phyloP scores from a whole-genome alignment of 2,888 invertebrate genomes.

The Caenorhabditis sinica region DNA sequence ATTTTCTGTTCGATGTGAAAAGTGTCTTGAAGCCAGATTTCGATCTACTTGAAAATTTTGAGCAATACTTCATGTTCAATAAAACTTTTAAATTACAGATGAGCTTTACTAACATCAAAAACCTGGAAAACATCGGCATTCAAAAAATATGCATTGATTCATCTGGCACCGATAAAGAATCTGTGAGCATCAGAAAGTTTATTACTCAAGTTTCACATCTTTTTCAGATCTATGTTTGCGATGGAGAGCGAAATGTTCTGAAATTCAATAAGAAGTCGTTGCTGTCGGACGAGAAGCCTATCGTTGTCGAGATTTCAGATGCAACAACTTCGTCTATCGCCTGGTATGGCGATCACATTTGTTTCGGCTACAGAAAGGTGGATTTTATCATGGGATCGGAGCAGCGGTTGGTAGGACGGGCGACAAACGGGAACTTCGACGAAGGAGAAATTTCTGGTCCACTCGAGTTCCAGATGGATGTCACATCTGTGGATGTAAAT shows the following conservation, averaged over 20 bases:
- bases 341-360: slow-evolving; percentile 48
- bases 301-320: slow-evolving; percentile 39
- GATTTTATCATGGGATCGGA: slow-evolving; percentile 54
- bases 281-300: slow-evolving; percentile 21
- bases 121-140: slow-evolving; percentile 46
- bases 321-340: slow-evolving; percentile 49
- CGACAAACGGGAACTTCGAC: slow-evolving; percentile 30
- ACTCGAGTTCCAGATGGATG: slow-evolving; percentile 59
- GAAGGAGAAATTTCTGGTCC: slow-evolving; percentile 17
- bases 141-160: slow-evolving; percentile 61
- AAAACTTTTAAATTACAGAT: slow-evolving; percentile 22
- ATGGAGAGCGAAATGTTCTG: slow-evolving; percentile 49
- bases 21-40: no score
- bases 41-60: neutral
- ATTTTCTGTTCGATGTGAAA: no score
- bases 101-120: slow-evolving; percentile 59
- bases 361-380: slow-evolving; percentile 47
- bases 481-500: slow-evolving; percentile 57
- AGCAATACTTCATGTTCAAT: neutral
- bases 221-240: slow-evolving; percentile 60
- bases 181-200: slow-evolving; percentile 29
- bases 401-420: slow-evolving; percentile 53
- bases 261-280: slow-evolving; percentile 53
- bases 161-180: slow-evolving; percentile 37
- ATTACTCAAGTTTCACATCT: neutral